phyloP scores from a whole-genome alignment of 2,888 invertebrate species.

The Psylliodes chrysocephalus region DNA sequence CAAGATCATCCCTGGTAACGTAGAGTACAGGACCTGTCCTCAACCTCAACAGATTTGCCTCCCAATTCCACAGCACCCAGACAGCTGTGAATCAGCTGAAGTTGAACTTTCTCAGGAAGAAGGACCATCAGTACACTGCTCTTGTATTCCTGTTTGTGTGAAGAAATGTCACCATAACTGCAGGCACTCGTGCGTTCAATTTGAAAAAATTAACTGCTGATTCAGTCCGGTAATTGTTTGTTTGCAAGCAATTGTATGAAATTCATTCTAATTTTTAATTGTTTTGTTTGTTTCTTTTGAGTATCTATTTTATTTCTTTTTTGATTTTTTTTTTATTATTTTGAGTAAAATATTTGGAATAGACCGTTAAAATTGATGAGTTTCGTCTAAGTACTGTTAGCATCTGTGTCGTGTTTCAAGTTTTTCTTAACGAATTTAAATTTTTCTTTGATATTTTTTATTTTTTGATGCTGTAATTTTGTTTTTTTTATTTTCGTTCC shows the following conservation, averaged over 20 bases:
- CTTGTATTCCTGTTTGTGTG: slow-evolving; percentile 31
- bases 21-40: slow-evolving; percentile 49
- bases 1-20: slow-evolving; percentile 52
- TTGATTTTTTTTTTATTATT: slow-evolving; percentile 4
- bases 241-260: slow-evolving; percentile 35
- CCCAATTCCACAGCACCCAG: slow-evolving; percentile 24
- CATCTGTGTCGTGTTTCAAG: background rate
- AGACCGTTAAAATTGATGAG: background rate
- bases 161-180: slow-evolving; percentile 22
- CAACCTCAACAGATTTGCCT: slow-evolving; percentile 38
- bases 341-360: background rate
- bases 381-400: background rate
- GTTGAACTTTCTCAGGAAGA: slow-evolving; percentile 23
- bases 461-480: slow-evolving; percentile 3
- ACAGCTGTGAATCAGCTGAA: slow-evolving; percentile 40
- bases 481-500: slow-evolving; percentile 4
- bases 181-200: slow-evolving; percentile 25
- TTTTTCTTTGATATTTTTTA: no score
- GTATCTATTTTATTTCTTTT: background rate
- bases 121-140: slow-evolving; percentile 2
- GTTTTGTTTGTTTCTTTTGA: slow-evolving; percentile 3
- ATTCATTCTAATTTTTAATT: slow-evolving; percentile 15
- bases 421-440: background rate
- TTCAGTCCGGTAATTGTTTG: background rate
- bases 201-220: slow-evolving; percentile 12